Percentiles rank a stretch among this genome's conserved stretches.
Evolutionary conservation across 2,888 invertebrate species (phyloP).

Genomic region (Eurytoma adleriae): DNA sequence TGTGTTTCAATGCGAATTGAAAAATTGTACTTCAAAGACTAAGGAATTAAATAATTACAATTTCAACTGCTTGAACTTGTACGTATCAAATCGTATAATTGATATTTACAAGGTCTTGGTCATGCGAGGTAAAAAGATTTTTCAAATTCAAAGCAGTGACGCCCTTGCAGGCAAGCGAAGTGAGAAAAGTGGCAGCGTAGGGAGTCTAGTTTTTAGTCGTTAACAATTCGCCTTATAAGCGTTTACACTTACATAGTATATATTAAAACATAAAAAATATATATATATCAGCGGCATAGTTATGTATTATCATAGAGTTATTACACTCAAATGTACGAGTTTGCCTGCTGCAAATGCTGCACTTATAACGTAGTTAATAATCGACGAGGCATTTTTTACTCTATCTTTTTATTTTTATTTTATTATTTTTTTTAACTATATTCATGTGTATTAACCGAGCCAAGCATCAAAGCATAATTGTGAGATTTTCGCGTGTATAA

Average conservation of each 20-base stretch:
- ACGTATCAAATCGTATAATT: no score
- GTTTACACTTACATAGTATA: conserved; percentile 61
- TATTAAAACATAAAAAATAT: no score
- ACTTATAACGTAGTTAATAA: conserved; percentile 49
- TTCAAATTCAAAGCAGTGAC: no score
- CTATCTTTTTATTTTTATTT: conserved; percentile 51
- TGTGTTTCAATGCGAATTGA: not conserved
- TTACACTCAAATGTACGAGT: conserved; percentile 48
- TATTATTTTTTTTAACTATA: conserved; percentile 16
- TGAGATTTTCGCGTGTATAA: conserved; percentile 36
- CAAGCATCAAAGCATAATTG: conserved; percentile 57
- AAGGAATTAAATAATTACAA: no score
- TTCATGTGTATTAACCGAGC: conserved; percentile 37
- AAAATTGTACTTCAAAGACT: not conserved
- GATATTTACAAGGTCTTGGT: no score
- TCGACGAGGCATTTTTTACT: conserved; percentile 66
- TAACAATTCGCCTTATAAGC: conserved; percentile 72
- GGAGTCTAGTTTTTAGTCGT: conserved; percentile 64
- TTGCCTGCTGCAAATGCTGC: conserved; percentile 48
- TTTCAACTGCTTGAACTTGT: no score
- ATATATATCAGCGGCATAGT: conserved; percentile 48
- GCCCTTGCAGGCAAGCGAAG: not conserved
- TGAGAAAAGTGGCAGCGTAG: conserved; percentile 35
- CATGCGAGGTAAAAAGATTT: not conserved
- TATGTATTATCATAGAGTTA: conserved; percentile 53